phyloP scores from a whole-genome alignment of 2,888 invertebrate species.

The Cosmia trapezina region DNA sequence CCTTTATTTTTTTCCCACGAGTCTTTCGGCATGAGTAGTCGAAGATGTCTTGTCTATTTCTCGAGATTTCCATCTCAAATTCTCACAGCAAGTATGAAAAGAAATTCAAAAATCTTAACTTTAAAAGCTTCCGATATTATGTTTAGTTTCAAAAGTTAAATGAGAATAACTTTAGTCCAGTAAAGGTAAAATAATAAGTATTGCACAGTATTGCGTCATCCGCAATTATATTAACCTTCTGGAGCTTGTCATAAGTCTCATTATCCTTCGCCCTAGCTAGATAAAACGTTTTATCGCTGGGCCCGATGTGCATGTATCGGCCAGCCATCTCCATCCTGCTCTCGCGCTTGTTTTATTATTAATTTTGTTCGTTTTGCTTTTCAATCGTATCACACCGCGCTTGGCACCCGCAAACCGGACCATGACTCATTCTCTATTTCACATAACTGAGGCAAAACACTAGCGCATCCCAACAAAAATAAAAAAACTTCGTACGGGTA shows the following conservation, averaged over 20 bases:
- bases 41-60: neutral
- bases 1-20: neutral
- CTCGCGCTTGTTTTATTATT: constrained; percentile 65
- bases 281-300: constrained; percentile 55
- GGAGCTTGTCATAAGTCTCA: constrained; percentile 40
- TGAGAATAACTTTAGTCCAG: neutral
- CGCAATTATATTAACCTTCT: constrained; percentile 48
- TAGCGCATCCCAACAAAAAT: constrained; percentile 56
- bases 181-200: constrained; percentile 51
- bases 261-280: constrained; percentile 61
- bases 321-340: constrained; percentile 63
- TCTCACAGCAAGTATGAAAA: too few species aligned
- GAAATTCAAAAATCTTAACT: neutral
- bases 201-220: constrained; percentile 66
- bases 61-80: neutral
- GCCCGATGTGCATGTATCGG: constrained; percentile 46
- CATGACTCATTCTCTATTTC: constrained; percentile 64
- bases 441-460: constrained; percentile 54
- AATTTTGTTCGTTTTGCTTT: constrained; percentile 65
- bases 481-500: constrained; percentile 14
- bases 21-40: neutral
- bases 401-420: constrained; percentile 66
- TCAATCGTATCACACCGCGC: constrained; percentile 65
- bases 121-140: too few species aligned
- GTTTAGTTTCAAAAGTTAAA: too few species aligned